These are phyloP conservation scores for Vicugna pacos DNA, from an alignment of 2,113 vertebrate genomes.

Conservation along the genomic window DNA sequence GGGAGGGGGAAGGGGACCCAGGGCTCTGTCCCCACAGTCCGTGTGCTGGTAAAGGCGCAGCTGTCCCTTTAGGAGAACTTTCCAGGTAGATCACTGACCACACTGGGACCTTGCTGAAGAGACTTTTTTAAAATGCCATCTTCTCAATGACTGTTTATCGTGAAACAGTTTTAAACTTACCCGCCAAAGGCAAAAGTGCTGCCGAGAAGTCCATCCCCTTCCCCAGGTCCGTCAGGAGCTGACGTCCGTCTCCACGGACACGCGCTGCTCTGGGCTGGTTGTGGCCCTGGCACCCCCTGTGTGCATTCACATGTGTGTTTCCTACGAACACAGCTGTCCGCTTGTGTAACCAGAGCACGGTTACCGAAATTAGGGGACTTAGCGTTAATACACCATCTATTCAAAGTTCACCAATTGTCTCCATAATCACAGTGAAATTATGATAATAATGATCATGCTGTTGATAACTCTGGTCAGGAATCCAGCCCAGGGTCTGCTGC, in stretches of 20 bases:
- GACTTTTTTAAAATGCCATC: background rate
- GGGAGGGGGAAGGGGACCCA: too few species aligned
- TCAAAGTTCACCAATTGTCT: background rate
- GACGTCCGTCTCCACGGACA: background rate
- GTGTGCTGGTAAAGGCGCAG: background rate
- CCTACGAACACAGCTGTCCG: background rate
- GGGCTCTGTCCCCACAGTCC: too few species aligned
- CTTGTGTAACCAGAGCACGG: background rate
- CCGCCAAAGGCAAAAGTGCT: background rate
- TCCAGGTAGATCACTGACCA: background rate
- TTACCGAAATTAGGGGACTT: background rate
- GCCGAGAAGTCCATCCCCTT: background rate
- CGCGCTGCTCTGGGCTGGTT: background rate
- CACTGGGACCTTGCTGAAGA: background rate
- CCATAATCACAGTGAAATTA: background rate
- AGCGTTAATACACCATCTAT: background rate
- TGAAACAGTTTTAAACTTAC: background rate
- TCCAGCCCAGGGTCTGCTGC: background rate
- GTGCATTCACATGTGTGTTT: background rate
- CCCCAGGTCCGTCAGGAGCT: background rate
- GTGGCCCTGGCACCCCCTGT: background rate
- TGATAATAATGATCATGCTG: too few species aligned
- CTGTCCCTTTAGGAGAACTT: background rate
- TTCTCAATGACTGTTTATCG: background rate
- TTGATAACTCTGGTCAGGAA: background rate